Percentiles rank a stretch among this genome's conserved stretches.
phyloP scores from a whole-genome alignment of 2,888 invertebrate species.

The Parasteatoda lunata region DNA sequence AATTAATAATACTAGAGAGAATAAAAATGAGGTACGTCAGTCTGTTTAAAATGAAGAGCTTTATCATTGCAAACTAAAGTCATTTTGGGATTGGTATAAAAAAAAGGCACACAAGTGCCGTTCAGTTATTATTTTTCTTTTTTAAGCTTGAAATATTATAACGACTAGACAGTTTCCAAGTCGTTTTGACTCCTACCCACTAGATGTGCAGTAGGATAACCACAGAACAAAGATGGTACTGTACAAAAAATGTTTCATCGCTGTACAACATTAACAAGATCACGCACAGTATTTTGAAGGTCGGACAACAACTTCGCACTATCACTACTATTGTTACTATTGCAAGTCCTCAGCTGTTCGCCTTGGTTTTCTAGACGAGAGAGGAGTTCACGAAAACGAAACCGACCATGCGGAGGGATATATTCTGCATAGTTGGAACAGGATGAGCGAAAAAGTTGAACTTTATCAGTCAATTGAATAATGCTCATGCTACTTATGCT shows the following conservation, averaged over 20 bases:
- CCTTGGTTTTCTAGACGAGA: constrained; percentile 83
- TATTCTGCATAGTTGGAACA: constrained; percentile 89
- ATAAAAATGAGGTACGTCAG: constrained; percentile 63
- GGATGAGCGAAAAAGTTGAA: constrained; percentile 85
- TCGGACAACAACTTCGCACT: constrained; percentile 82
- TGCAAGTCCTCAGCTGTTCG: constrained; percentile 81
- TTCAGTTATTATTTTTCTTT: not conserved
- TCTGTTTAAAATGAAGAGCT: constrained; percentile 34
- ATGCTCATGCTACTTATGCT: constrained; percentile 79
- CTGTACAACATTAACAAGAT: constrained; percentile 84
- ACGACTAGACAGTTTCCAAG: constrained; percentile 49
- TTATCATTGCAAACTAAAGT: constrained; percentile 2
- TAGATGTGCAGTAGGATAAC: constrained; percentile 30
- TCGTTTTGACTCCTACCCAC: constrained; percentile 28
- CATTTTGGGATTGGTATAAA: too few species aligned
- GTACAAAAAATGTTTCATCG: constrained; percentile 75
- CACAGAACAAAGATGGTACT: constrained; percentile 51
- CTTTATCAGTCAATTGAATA: constrained; percentile 86
- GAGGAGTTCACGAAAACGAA: constrained; percentile 86
- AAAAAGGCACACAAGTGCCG: not conserved
- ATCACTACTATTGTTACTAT: constrained; percentile 82
- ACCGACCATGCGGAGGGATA: constrained; percentile 89
- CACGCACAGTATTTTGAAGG: constrained; percentile 82
- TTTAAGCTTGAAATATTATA: constrained; percentile 6
- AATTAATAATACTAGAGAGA: constrained; percentile 46